These are phyloP conservation scores for Halocynthia roretzi DNA, from an alignment of 23 tunicate genomes.

Conservation along the genomic window DNA sequence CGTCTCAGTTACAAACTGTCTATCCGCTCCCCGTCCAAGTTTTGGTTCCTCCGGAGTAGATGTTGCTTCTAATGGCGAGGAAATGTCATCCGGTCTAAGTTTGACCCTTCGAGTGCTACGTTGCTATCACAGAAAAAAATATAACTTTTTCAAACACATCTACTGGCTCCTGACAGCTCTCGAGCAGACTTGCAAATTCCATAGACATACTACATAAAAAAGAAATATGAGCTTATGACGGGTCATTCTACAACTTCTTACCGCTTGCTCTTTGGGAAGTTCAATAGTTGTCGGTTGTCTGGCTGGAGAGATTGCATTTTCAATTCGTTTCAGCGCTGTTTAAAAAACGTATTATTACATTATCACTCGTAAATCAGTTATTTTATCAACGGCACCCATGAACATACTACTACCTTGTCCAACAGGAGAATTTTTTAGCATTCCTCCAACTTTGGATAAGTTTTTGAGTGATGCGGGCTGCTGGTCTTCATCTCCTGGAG, in stretches of 20 bases:
- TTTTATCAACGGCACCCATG: neutral
- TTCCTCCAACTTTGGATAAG: slow-evolving; percentile 37
- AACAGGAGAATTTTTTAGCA: slow-evolving; percentile 66
- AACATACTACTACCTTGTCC: slow-evolving; percentile 31
- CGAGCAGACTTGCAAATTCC: neutral
- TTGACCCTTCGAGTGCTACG: slow-evolving; percentile 36
- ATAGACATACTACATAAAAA: too few relatives aligned
- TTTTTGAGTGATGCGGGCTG: neutral
- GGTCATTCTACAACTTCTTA: too few relatives aligned
- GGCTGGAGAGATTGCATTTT: slow-evolving; percentile 59
- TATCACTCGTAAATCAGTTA: neutral
- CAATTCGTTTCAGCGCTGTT: slow-evolving; percentile 49
- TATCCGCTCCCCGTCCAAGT: slow-evolving; percentile 28
- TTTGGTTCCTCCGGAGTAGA: slow-evolving; percentile 26
- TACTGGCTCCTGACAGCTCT: neutral
- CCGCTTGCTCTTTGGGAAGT: neutral
- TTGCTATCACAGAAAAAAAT: slow-evolving; percentile 24
- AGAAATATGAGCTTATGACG: neutral
- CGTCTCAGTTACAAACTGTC: slow-evolving; percentile 1
- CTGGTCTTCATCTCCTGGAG: too few relatives aligned
- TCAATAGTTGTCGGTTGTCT: slow-evolving; percentile 16
- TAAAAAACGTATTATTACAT: neutral
- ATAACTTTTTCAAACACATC: neutral
- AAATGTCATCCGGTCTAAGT: slow-evolving; percentile 70
- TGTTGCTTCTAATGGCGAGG: slow-evolving; percentile 55